Conservation (phyloP, 2,113 vertebrate genomes). For the Syrmaticus mikado region DNA sequence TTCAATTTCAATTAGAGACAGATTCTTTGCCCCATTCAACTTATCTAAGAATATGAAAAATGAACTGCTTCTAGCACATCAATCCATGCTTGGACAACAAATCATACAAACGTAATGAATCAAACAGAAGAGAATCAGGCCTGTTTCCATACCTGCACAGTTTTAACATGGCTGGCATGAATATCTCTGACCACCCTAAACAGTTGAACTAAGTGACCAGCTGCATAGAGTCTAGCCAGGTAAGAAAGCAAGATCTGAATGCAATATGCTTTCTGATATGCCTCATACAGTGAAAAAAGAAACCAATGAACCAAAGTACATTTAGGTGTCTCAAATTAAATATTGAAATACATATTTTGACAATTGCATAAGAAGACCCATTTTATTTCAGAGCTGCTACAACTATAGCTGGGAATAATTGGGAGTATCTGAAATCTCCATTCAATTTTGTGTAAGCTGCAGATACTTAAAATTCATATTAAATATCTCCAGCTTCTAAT, state of each 20-base stretch:
- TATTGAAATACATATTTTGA: neutral
- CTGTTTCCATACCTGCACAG: neutral
- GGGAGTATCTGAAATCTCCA: neutral
- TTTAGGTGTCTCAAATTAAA: neutral
- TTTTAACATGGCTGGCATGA: neutral
- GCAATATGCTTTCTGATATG: neutral
- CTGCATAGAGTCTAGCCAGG: neutral
- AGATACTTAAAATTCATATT: neutral
- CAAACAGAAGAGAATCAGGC: neutral
- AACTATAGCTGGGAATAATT: neutral
- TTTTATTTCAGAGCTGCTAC: neutral
- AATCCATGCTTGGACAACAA: slow-evolving; percentile 12
- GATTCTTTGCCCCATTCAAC: neutral
- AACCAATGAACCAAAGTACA: neutral
- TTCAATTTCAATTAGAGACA: neutral
- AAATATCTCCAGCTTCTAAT: neutral
- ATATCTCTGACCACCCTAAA: neutral
- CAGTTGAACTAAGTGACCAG: neutral
- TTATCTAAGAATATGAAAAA: slow-evolving; percentile 23
- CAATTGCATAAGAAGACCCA: neutral
- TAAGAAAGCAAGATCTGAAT: neutral
- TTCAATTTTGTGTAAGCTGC: neutral
- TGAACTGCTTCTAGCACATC: neutral
- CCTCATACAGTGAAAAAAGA: neutral
- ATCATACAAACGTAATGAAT: neutral